Percentiles rank a stretch among this genome's conserved stretches.
Conservation (phyloP, 2,113 vertebrate species). For the Madoqua kirkii region DNA sequence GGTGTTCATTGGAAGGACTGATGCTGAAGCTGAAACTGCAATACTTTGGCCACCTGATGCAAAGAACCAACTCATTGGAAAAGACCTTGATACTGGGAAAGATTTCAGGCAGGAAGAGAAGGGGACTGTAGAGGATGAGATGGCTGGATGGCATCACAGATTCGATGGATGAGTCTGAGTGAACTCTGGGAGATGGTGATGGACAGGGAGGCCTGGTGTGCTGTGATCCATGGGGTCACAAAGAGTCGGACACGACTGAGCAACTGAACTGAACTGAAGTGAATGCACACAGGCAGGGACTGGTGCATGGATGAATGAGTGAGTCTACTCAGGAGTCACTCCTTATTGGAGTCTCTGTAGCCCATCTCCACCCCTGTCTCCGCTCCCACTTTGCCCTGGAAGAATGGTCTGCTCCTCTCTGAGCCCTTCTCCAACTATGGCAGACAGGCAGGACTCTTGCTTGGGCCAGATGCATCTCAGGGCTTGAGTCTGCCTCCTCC, state of each 20-base stretch:
- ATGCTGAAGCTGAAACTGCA: neutral
- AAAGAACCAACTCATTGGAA: neutral
- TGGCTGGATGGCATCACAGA: neutral
- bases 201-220: neutral
- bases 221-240: neutral
- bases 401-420: neutral
- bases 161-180: neutral
- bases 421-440: neutral
- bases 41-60: neutral
- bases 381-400: too few relatives aligned
- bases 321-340: neutral
- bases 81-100: neutral
- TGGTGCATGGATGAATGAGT: too few relatives aligned
- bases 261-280: neutral
- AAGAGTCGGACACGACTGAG: neutral
- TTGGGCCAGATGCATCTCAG: neutral
- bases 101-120: neutral
- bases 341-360: neutral
- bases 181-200: neutral
- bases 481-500: neutral
- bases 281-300: neutral
- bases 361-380: neutral
- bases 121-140: neutral
- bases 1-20: neutral
- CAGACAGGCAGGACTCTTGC: neutral